These are phyloP conservation scores for Euspilapteryx auroguttella DNA, from an alignment of 2,888 invertebrate genomes.

Conservation along the genomic window DNA sequence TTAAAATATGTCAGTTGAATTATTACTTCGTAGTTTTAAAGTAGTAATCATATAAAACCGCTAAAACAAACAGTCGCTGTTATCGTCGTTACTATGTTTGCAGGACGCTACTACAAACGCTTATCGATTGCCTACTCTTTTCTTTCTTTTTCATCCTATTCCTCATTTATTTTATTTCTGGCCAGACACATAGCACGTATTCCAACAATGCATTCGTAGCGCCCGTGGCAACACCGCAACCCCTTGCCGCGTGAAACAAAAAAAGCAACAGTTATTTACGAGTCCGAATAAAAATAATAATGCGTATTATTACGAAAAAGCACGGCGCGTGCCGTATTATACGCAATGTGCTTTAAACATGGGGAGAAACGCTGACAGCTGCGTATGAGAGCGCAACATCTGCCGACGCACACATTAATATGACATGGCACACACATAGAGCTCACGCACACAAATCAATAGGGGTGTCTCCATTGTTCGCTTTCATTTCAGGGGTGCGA, in stretches of 20 bases:
- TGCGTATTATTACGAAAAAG: constrained; percentile 50
- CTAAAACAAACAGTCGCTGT: too few species aligned
- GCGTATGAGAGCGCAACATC: constrained; percentile 42
- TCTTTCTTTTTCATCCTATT: too few species aligned
- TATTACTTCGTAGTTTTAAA: too few species aligned
- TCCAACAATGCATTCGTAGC: too few species aligned
- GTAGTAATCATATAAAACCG: too few species aligned
- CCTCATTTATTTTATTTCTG: too few species aligned
- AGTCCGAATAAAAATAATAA: constrained; percentile 45
- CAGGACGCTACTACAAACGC: too few species aligned
- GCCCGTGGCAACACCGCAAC: constrained; percentile 27
- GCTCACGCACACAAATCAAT: constrained; percentile 12
- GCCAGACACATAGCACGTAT: too few species aligned
- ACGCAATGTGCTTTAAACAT: constrained; percentile 14
- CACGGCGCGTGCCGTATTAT: constrained; percentile 46
- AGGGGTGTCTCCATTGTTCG: constrained; percentile 29
- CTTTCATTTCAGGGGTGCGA: constrained; percentile 18
- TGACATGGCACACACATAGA: constrained; percentile 10
- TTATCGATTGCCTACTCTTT: too few species aligned
- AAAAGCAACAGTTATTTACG: constrained; percentile 16
- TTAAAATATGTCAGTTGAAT: too few species aligned
- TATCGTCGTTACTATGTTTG: too few species aligned
- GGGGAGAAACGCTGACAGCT: constrained; percentile 40
- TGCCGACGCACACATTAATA: constrained; percentile 14
- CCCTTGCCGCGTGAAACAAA: constrained; percentile 27